Percentiles rank a stretch among this genome's conserved stretches.
phyloP scores from a whole-genome alignment of 23 tunicate genomes.

The Botrylloides violaceus region DNA sequence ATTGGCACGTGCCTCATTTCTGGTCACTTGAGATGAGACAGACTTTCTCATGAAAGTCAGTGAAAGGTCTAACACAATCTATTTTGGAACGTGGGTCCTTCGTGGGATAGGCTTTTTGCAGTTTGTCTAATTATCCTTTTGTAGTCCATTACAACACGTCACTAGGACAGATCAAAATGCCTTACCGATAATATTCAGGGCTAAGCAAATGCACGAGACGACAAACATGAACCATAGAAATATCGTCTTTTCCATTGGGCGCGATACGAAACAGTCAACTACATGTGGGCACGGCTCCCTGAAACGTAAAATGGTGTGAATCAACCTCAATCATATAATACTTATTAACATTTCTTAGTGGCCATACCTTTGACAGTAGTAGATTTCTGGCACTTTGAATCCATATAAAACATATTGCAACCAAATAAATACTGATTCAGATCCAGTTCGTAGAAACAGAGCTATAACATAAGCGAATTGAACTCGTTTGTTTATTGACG shows the following conservation, averaged over 20 bases:
- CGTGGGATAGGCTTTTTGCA: too few species aligned
- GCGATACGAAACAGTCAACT: slow-evolving; percentile 21
- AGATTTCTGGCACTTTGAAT: slow-evolving; percentile 15
- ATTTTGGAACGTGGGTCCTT: too few species aligned
- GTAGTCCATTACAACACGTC: too few species aligned
- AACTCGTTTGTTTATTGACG: neutral
- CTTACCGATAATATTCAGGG: slow-evolving; percentile 23
- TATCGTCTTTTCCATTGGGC: slow-evolving; percentile 13
- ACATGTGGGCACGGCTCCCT: slow-evolving; percentile 14
- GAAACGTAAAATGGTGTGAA: neutral
- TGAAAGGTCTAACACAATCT: too few species aligned
- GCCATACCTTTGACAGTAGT: slow-evolving; percentile 12
- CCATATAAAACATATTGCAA: slow-evolving; percentile 12
- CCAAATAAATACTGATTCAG: slow-evolving; percentile 22
- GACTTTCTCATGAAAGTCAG: too few species aligned
- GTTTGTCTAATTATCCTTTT: too few species aligned
- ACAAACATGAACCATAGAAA: slow-evolving; percentile 28
- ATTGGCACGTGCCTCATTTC: too few species aligned
- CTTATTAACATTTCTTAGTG: too few species aligned
- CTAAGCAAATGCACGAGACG: slow-evolving; percentile 11
- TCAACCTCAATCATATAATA: too few species aligned
- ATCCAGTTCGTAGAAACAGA: slow-evolving; percentile 4
- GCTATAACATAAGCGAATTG: slow-evolving; percentile 13
- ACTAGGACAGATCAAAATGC: too few species aligned
- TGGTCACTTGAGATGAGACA: too few species aligned